Percentiles rank a stretch among this genome's conserved stretches.
phyloP scores from a whole-genome alignment of 37 sponge, comb jelly and placozoan genomes.

The Beroe forskalii region DNA sequence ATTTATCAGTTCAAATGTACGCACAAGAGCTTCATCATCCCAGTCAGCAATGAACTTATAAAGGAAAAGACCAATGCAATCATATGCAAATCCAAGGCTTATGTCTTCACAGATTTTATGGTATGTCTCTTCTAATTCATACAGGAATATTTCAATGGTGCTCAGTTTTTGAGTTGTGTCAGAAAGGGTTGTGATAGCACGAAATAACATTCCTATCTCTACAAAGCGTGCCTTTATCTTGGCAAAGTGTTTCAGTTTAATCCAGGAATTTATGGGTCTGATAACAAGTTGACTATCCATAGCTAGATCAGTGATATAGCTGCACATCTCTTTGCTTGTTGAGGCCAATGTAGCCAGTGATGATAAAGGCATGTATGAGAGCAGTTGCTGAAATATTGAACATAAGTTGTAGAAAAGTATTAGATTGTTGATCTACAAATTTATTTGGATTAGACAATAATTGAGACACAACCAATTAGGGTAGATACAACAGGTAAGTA shows the following conservation, averaged over 20 bases:
- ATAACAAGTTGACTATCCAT: constrained; percentile 60
- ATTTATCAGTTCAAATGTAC: constrained; percentile 51
- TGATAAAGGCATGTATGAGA: constrained; percentile 14
- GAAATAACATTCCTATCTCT: constrained; percentile 29
- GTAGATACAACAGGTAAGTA: background rate
- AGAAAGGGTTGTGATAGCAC: background rate
- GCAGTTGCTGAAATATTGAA: constrained; percentile 8
- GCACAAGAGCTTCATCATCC: background rate
- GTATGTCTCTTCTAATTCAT: constrained; percentile 51
- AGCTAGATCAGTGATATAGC: constrained; percentile 23
- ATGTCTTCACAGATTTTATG: constrained; percentile 48
- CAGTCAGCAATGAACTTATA: constrained; percentile 19
- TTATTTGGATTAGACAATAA: background rate
- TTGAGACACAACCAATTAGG: background rate
- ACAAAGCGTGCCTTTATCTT: constrained; percentile 20
- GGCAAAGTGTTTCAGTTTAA: background rate
- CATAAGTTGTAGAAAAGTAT: background rate
- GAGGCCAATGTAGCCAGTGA: background rate
- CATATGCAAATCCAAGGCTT: constrained; percentile 47
- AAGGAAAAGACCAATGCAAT: constrained; percentile 40
- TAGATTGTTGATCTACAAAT: background rate
- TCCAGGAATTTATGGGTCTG: constrained; percentile 31
- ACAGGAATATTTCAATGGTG: constrained; percentile 16
- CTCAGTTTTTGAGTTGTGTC: constrained; percentile 16
- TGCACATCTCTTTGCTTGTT: constrained; percentile 33